These are phyloP conservation scores for Anarsia innoxiella DNA, from an alignment of 2,888 invertebrate species.

Conservation along the genomic window DNA sequence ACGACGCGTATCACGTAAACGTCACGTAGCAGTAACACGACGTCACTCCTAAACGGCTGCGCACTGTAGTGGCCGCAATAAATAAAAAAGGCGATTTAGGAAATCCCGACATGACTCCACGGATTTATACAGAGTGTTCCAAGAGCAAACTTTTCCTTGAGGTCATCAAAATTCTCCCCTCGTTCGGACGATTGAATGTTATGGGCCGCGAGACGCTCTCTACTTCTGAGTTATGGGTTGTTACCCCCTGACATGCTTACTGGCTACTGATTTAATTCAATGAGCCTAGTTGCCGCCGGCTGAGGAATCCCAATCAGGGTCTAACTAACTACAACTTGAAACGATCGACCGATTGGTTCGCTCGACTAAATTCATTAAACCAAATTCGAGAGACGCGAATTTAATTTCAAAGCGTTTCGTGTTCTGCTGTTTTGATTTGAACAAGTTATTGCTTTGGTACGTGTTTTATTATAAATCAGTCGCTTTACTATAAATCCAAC, in stretches of 20 bases:
- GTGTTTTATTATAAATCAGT: too few species aligned
- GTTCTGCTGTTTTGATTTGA: too few species aligned
- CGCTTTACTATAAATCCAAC: too few species aligned
- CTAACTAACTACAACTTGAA: conserved; percentile 13
- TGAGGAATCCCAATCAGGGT: conserved; percentile 17
- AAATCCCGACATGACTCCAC: conserved; percentile 68
- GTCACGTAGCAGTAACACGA: conserved; percentile 49
- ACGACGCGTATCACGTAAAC: too few species aligned
- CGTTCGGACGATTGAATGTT: conserved; percentile 71
- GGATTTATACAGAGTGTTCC: conserved; percentile 69
- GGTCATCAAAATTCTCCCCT: conserved; percentile 70
- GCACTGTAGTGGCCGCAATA: conserved; percentile 57
- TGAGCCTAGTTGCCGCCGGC: conserved; percentile 25
- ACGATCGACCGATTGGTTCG: conserved; percentile 9
- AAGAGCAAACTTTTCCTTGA: conserved; percentile 63
- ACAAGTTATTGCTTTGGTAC: too few species aligned
- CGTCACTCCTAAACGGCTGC: conserved; percentile 58
- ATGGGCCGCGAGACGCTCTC: conserved; percentile 65
- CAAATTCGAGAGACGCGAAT: conserved; percentile 1
- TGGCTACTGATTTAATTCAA: conserved; percentile 56
- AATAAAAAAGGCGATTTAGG: conserved; percentile 70
- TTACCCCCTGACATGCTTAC: conserved; percentile 54
- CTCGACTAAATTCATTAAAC: conserved; percentile 10
- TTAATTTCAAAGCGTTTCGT: too few species aligned
- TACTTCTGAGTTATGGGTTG: conserved; percentile 61